Evolutionary conservation across 2,113 vertebrate genomes (phyloP).

Genomic region (Pteropus alecto): DNA sequence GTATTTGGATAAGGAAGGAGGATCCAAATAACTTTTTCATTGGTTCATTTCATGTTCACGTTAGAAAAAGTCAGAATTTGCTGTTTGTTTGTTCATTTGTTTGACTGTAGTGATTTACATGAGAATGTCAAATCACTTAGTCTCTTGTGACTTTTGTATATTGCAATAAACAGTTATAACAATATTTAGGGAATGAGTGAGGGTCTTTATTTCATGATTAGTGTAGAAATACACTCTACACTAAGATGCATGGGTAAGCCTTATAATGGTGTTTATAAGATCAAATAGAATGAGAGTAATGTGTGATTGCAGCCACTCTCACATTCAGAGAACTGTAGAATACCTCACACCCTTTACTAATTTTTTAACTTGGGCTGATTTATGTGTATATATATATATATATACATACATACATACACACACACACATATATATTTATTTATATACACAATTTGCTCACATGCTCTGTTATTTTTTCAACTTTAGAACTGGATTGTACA

Average conservation of each 20-base stretch:
- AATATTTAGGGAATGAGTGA: neutral
- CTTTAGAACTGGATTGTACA: neutral
- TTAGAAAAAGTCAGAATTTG: neutral
- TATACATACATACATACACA: too few relatives aligned
- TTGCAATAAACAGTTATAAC: neutral
- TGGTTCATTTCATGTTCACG: neutral
- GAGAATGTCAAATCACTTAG: neutral
- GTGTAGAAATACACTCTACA: neutral
- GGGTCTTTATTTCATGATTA: neutral
- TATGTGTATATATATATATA: neutral
- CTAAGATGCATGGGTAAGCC: neutral
- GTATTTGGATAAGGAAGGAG: neutral
- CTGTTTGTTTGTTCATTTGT: neutral
- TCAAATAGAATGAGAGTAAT: neutral
- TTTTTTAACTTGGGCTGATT: neutral
- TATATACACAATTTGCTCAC: neutral
- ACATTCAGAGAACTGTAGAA: neutral
- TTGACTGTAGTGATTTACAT: neutral
- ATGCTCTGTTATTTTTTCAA: neutral
- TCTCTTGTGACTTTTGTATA: neutral
- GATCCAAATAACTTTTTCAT: neutral
- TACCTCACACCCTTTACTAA: neutral
- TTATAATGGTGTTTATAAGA: neutral
- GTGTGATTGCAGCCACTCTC: neutral
- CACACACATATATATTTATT: too few relatives aligned